Percentiles rank a stretch among this genome's conserved stretches.
phyloP scores from a whole-genome alignment of 2,797 vertebrate genomes.

The Selene dorsalis region DNA sequence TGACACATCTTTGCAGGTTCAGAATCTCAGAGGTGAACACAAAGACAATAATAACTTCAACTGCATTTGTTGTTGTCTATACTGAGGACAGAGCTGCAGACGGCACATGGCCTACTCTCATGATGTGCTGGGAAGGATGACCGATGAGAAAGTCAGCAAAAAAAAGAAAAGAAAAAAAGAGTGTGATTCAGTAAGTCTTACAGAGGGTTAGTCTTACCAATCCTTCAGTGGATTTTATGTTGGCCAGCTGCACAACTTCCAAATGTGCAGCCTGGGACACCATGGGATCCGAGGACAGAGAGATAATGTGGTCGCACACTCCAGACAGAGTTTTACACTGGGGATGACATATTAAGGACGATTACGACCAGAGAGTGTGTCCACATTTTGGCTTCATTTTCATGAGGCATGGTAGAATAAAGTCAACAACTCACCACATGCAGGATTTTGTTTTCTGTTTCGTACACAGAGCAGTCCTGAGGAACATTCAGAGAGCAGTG shows the following conservation, averaged over 20 bases:
- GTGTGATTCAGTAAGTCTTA: conserved; percentile 5
- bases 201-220: conserved; percentile 88
- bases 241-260: conserved; percentile 97
- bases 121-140: neutral
- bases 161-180: neutral
- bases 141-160: neutral
- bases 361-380: conserved; percentile 21
- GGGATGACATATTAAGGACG: conserved; percentile 38
- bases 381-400: neutral
- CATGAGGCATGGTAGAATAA: conserved; percentile 21
- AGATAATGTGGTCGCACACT: conserved; percentile 99
- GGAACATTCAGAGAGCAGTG: conserved; percentile 73
- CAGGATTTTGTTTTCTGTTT: conserved; percentile 99
- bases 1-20: neutral
- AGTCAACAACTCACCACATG: conserved; percentile 91
- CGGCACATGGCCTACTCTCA: neutral
- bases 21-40: no score
- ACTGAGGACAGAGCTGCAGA: neutral
- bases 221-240: conserved; percentile 98
- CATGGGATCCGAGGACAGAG: conserved; percentile 96
- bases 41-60: neutral
- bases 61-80: neutral
- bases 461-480: conserved; percentile 97
- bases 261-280: conserved; percentile 98
- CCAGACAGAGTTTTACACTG: conserved; percentile 98